These are phyloP conservation scores for Listronotus oregonensis DNA, from an alignment of 1,140 invertebrate species.

Conservation along the genomic window DNA sequence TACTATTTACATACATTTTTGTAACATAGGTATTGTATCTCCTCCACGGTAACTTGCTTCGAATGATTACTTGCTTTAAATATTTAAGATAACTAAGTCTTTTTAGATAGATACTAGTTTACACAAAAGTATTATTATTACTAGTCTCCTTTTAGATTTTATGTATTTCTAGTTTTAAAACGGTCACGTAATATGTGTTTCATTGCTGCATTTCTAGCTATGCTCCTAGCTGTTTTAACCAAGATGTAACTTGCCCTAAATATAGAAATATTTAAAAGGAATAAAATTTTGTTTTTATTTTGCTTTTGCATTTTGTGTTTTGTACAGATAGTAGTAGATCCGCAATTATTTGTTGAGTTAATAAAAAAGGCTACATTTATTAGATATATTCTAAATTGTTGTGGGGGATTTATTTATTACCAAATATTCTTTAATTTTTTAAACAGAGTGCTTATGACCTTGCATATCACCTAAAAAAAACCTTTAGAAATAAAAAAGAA, in stretches of 20 bases:
- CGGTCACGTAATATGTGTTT: background rate
- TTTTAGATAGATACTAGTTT: background rate
- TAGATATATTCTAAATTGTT: too few species aligned
- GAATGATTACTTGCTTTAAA: too few species aligned
- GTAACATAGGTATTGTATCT: too few species aligned
- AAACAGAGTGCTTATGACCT: too few species aligned
- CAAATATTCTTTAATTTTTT: too few species aligned
- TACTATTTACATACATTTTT: too few species aligned
- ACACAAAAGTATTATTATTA: slow-evolving; percentile 24
- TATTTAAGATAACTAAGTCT: background rate
- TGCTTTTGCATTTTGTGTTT: slow-evolving; percentile 20
- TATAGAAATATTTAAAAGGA: slow-evolving; percentile 8
- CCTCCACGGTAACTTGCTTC: too few species aligned
- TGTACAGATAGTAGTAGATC: background rate
- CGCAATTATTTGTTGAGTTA: too few species aligned
- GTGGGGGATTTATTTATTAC: too few species aligned
- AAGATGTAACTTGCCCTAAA: slow-evolving; percentile 22
- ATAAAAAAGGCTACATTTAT: too few species aligned
- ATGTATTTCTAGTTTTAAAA: background rate
- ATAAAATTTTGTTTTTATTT: slow-evolving; percentile 13
- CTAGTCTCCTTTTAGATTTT: slow-evolving; percentile 16
- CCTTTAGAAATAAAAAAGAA: too few species aligned
- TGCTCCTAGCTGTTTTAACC: slow-evolving; percentile 19
- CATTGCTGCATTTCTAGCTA: slow-evolving; percentile 10
- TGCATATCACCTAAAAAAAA: too few species aligned